Evolutionary conservation across 2,797 vertebrate genomes (phyloP).

Genomic region (Meda fulgida): DNA sequence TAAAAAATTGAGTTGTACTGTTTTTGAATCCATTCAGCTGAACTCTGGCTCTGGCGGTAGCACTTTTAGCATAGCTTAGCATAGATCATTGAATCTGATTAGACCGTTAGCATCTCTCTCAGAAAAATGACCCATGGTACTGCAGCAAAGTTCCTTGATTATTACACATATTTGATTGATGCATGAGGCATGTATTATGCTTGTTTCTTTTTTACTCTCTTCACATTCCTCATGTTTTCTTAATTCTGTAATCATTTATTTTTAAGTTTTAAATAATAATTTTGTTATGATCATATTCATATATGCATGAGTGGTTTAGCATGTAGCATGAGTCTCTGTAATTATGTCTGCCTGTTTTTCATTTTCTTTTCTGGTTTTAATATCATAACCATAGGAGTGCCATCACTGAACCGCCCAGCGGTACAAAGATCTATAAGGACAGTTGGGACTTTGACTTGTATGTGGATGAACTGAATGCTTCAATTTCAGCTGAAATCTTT

Average conservation of each 20-base stretch:
- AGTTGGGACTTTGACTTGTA: slow-evolving; percentile 80
- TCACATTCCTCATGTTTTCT: not conserved
- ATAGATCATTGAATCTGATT: too few species aligned
- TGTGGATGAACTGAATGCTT: slow-evolving; percentile 68
- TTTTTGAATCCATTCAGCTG: too few species aligned
- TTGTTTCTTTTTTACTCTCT: not conserved
- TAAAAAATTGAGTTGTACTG: too few species aligned
- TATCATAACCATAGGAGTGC: slow-evolving; percentile 64
- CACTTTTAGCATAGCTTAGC: too few species aligned
- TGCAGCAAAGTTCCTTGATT: too few species aligned
- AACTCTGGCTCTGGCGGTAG: too few species aligned
- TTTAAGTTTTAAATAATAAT: not conserved
- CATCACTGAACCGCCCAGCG: slow-evolving; percentile 70
- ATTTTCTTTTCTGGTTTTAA: slow-evolving; percentile 30
- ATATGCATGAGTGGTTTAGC: not conserved
- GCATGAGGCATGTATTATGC: not conserved
- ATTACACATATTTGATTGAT: too few species aligned
- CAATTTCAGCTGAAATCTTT: slow-evolving; percentile 77
- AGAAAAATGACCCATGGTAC: too few species aligned
- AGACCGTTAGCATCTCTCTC: too few species aligned
- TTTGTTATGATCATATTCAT: not conserved
- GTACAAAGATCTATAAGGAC: slow-evolving; percentile 78
- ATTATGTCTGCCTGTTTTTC: not conserved
- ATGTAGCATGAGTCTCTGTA: not conserved
- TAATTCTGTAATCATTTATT: not conserved